Percentiles rank a stretch among this genome's conserved stretches.
These are phyloP conservation scores for Leucozona laternaria DNA, from an alignment of 2,888 invertebrate genomes.

Conservation along the genomic window DNA sequence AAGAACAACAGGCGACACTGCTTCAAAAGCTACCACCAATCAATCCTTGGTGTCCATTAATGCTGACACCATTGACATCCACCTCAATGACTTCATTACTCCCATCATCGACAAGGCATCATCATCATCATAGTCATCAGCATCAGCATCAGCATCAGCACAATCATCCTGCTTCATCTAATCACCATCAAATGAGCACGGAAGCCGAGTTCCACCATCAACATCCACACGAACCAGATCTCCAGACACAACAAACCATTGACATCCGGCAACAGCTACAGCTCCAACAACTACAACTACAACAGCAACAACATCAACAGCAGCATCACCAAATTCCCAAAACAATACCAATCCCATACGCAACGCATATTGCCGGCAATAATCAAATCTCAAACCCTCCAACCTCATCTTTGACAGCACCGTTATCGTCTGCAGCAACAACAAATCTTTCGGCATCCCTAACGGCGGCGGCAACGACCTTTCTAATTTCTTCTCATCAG, in stretches of 20 bases:
- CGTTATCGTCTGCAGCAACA: constrained; percentile 67
- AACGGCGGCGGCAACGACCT: constrained; percentile 77
- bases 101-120: constrained; percentile 77
- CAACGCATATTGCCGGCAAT: constrained; percentile 60
- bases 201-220: constrained; percentile 72
- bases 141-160: constrained; percentile 56
- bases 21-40: constrained; percentile 76
- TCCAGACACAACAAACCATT: constrained; percentile 78
- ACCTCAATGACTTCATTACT: constrained; percentile 74
- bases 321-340: constrained; percentile 39
- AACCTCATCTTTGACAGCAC: constrained; percentile 64
- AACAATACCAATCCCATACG: constrained; percentile 63
- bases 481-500: constrained; percentile 75
- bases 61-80: constrained; percentile 72
- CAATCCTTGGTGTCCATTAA: constrained; percentile 75
- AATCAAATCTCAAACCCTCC: constrained; percentile 74
- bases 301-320: constrained; percentile 30
- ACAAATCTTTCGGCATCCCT: constrained; percentile 68
- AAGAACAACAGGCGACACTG: constrained; percentile 30
- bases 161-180: constrained; percentile 72
- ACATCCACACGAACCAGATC: constrained; percentile 60
- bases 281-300: constrained; percentile 12
- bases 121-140: constrained; percentile 76
- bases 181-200: constrained; percentile 72
- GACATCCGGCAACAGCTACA: constrained; percentile 73